phyloP scores from a whole-genome alignment of 2,797 vertebrate genomes.

The Manis pentadactyla region DNA sequence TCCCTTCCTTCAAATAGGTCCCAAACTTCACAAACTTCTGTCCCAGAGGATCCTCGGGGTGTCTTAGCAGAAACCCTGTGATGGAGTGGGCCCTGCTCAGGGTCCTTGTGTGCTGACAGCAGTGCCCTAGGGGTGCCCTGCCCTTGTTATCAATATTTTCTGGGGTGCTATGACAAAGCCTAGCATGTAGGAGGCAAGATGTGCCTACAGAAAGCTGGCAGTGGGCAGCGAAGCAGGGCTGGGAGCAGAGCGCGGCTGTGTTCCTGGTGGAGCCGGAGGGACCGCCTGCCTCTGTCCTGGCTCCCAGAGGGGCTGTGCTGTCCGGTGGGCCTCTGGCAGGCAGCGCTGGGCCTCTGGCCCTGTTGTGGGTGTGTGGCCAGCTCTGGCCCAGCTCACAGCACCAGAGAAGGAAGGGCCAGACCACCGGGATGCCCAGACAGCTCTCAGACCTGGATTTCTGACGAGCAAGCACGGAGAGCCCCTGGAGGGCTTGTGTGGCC shows the following conservation, averaged over 20 bases:
- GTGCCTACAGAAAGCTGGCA: not conserved
- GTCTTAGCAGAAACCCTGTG: slow-evolving; percentile 72
- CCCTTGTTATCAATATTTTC: slow-evolving; percentile 78
- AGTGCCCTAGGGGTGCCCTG: not conserved
- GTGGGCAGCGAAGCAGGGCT: slow-evolving; percentile 31
- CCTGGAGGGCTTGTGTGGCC: not conserved
- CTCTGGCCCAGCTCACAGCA: slow-evolving; percentile 76
- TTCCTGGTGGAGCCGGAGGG: not conserved
- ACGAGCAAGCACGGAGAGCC: slow-evolving; percentile 41
- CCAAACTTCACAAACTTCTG: slow-evolving; percentile 42
- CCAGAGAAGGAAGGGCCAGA: slow-evolving; percentile 15
- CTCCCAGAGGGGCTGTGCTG: not conserved
- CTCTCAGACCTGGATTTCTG: slow-evolving; percentile 84
- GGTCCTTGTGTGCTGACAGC: slow-evolving; percentile 49
- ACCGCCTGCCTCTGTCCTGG: slow-evolving; percentile 38
- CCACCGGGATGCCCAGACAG: slow-evolving; percentile 70
- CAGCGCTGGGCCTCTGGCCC: slow-evolving; percentile 58
- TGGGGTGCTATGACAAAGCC: slow-evolving; percentile 80
- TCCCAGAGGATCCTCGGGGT: slow-evolving; percentile 34
- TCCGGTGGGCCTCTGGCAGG: slow-evolving; percentile 51
- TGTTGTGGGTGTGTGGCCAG: slow-evolving; percentile 81
- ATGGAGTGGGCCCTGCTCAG: slow-evolving; percentile 79
- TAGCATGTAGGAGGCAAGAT: slow-evolving; percentile 69
- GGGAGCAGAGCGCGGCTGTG: slow-evolving; percentile 56
- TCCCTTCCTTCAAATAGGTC: slow-evolving; percentile 20